These are phyloP conservation scores for Trachelus troglodyta DNA, from an alignment of 2,888 invertebrate species.

Conservation along the genomic window DNA sequence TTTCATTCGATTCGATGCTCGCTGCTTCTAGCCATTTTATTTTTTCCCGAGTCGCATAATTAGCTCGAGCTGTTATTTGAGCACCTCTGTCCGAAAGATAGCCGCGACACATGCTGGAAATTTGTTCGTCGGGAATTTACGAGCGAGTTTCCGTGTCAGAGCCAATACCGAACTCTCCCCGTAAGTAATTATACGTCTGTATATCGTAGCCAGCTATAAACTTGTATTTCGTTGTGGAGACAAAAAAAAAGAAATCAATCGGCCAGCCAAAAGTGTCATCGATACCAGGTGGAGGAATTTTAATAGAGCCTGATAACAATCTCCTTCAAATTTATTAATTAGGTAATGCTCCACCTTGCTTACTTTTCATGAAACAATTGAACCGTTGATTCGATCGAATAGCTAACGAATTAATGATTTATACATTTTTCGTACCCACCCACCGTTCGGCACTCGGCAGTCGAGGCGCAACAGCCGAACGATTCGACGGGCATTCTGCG, in stretches of 20 bases:
- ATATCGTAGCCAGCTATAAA: slow-evolving; percentile 46
- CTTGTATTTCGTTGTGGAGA: slow-evolving; percentile 28
- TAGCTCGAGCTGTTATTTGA: slow-evolving; percentile 25
- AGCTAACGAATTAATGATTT: not conserved
- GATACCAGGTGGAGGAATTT: slow-evolving; percentile 26
- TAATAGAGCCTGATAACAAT: slow-evolving; percentile 32
- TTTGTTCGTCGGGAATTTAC: slow-evolving; percentile 58
- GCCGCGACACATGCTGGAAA: slow-evolving; percentile 54
- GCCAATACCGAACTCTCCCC: slow-evolving; percentile 43
- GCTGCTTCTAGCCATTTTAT: not conserved
- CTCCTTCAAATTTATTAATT: not conserved
- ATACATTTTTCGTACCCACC: not conserved
- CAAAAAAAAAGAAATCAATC: not conserved
- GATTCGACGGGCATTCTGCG: not conserved
- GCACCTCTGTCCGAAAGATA: slow-evolving; percentile 47
- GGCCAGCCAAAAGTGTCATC: not conserved
- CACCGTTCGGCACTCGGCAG: not conserved
- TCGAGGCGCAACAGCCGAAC: not conserved
- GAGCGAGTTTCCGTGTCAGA: slow-evolving; percentile 57
- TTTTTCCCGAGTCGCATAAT: not conserved
- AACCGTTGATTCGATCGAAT: not conserved
- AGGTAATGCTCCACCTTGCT: not conserved
- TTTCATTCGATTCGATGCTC: not conserved
- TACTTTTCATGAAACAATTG: not conserved
- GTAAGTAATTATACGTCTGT: slow-evolving; percentile 47